Evolutionary conservation across 2,113 vertebrate species (phyloP), one percentile per base, ranked within the genome.

Genomic region (Paratilapia polleni): DNA sequence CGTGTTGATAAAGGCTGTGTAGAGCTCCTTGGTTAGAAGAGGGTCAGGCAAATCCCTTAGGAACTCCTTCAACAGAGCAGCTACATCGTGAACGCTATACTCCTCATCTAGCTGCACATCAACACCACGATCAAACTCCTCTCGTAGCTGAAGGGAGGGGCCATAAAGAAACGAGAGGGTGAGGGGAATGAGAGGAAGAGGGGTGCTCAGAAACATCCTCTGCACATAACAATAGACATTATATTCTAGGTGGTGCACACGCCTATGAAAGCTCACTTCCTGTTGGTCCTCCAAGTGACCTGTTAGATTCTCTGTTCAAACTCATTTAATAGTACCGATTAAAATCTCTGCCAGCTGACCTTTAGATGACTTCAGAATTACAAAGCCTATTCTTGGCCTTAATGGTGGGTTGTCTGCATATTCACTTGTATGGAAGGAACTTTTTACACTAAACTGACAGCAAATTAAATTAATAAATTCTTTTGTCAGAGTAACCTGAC

Each of bases 21-120:
- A 99, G 80, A 99, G 97, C 94, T 99, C 98, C 93, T 97, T 96
- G 90, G 97, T 98, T 24, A 99, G 97, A 41, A 99, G 97, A 0
- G 98, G 97, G 92, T 99, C 98, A 0, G 98, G 97, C 97, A 99
- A 97, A 94, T 99, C 98, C 88, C 98, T 96, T 54, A 99, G 96
- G 93, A 99, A 99, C 94, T 99, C 98, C 89, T 99, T 99, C 80
- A 99, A 86, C 80, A 99, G 95, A 66, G 98, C 98, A 8, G 98
- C 97, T 87, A 98, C 97, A 20, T 99, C 98, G 22, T 99, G 98
- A 74, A 98, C 96, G 81, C 98, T 99, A 92, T 98, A 96, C 86
- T 99, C 98, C 84, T 98, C 97, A 0, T 98, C 98, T 86, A 99
- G 92, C 38, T 94, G 93, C 61, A 98, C 97, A 28, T 98, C 97